phyloP scores from a whole-genome alignment of 2,888 invertebrate genomes.

The Tanaodytes sp. region DNA sequence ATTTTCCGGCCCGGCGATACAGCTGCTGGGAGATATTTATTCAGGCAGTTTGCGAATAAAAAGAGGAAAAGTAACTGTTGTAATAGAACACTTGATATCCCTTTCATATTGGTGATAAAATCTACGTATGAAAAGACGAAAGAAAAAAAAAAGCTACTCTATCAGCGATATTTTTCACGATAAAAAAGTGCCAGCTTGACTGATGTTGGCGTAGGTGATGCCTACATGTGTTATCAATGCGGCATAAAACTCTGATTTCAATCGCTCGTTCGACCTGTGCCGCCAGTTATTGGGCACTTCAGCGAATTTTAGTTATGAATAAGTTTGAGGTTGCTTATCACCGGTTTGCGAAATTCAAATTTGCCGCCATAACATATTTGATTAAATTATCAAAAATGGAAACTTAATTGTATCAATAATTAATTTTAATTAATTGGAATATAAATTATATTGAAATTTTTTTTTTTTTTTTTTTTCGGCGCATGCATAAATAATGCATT shows the following conservation, averaged over 20 bases:
- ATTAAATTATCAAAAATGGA: background rate
- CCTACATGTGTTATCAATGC: constrained; percentile 59
- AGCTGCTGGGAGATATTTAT: too few species aligned
- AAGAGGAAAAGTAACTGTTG: constrained; percentile 39
- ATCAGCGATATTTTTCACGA: constrained; percentile 61
- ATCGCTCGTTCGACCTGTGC: constrained; percentile 27
- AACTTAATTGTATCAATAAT: background rate
- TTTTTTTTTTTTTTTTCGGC: too few species aligned
- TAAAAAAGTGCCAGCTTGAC: constrained; percentile 59
- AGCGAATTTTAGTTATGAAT: too few species aligned
- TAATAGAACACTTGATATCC: constrained; percentile 51
- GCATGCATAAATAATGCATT: too few species aligned
- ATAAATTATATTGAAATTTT: too few species aligned
- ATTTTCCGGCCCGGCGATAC: too few species aligned
- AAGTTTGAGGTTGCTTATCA: too few species aligned
- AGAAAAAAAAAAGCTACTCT: constrained; percentile 46
- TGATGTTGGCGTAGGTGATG: constrained; percentile 56
- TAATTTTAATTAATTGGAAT: background rate
- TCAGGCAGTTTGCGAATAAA: too few species aligned
- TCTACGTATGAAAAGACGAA: constrained; percentile 53
- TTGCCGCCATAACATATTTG: too few species aligned
- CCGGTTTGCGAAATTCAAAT: too few species aligned
- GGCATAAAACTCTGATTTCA: constrained; percentile 56
- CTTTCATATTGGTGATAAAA: constrained; percentile 56
- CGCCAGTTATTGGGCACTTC: constrained; percentile 19